These are phyloP conservation scores for Drosophila meridionalis DNA, from an alignment of 2,888 invertebrate genomes.

Conservation along the genomic window DNA sequence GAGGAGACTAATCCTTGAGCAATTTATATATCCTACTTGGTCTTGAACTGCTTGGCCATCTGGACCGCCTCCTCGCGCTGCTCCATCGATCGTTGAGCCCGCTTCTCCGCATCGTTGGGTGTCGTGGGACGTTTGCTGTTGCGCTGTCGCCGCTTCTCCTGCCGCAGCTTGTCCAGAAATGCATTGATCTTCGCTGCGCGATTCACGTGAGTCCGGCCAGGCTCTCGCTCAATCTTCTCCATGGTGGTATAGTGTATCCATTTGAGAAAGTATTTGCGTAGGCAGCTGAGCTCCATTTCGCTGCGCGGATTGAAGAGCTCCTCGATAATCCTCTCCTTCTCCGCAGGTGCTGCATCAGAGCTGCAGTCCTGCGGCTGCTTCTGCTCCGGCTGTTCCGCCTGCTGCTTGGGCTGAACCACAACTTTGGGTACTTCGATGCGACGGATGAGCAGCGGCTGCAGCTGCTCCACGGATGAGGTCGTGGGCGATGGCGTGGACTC, in stretches of 20 bases:
- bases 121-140: slow-evolving; percentile 21
- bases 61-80: slow-evolving; percentile 69
- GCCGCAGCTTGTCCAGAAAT: slow-evolving; percentile 83
- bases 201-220: slow-evolving; percentile 61
- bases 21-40: slow-evolving; percentile 72
- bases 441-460: slow-evolving; percentile 61
- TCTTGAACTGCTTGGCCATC: slow-evolving; percentile 83
- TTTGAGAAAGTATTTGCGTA: slow-evolving; percentile 82
- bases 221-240: slow-evolving; percentile 82
- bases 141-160: slow-evolving; percentile 75
- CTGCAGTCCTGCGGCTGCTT: slow-evolving; percentile 13
- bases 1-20: not conserved
- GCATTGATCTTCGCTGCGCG: slow-evolving; percentile 83
- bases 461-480: slow-evolving; percentile 5
- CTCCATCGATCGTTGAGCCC: slow-evolving; percentile 42
- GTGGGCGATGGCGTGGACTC: slow-evolving; percentile 21
- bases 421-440: slow-evolving; percentile 71
- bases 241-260: slow-evolving; percentile 84
- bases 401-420: slow-evolving; percentile 45
- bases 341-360: slow-evolving; percentile 57
- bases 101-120: slow-evolving; percentile 28
- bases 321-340: slow-evolving; percentile 81
- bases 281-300: slow-evolving; percentile 48
- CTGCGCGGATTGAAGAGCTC: slow-evolving; percentile 74
- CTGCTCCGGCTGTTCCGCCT: not conserved